Percentiles rank a stretch among this genome's conserved stretches.
These are phyloP conservation scores for Oligia strigilis DNA, from an alignment of 2,888 invertebrate species.

Conservation along the genomic window DNA sequence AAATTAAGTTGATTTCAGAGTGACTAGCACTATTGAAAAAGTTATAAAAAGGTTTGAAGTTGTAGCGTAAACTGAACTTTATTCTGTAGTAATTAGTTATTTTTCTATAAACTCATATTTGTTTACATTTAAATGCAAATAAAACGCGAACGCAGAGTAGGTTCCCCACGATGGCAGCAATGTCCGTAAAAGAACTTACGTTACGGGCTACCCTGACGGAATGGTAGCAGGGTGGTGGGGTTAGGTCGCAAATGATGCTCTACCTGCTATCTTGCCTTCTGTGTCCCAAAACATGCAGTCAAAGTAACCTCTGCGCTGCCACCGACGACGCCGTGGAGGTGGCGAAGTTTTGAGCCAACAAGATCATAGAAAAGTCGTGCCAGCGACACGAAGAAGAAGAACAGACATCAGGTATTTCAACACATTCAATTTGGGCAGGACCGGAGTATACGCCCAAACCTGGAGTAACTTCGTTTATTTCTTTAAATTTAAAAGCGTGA, in stretches of 20 bases:
- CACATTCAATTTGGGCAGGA: neutral
- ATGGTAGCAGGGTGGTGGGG: neutral
- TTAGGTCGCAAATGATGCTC: neutral
- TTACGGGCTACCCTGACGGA: neutral
- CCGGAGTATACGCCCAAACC: neutral
- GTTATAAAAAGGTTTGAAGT: too few species aligned
- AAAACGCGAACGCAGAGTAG: too few species aligned
- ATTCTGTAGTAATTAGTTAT: too few species aligned
- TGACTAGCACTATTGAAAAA: too few species aligned
- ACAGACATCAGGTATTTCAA: neutral
- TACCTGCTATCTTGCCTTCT: neutral
- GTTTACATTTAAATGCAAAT: too few species aligned
- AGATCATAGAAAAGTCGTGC: neutral
- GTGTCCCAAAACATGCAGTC: neutral
- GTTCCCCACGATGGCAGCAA: neutral
- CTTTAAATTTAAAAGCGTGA: slow-evolving; percentile 2
- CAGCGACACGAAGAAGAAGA: neutral
- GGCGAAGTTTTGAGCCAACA: neutral
- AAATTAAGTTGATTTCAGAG: too few species aligned
- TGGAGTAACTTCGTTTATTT: neutral
- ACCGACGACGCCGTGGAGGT: neutral
- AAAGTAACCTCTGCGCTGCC: neutral
- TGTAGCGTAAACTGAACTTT: too few species aligned
- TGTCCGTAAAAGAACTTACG: neutral
- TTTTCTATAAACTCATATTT: too few species aligned